These are phyloP conservation scores for Theropithecus gelada DNA, from an alignment of 2,113 vertebrate genomes.

Conservation along the genomic window DNA sequence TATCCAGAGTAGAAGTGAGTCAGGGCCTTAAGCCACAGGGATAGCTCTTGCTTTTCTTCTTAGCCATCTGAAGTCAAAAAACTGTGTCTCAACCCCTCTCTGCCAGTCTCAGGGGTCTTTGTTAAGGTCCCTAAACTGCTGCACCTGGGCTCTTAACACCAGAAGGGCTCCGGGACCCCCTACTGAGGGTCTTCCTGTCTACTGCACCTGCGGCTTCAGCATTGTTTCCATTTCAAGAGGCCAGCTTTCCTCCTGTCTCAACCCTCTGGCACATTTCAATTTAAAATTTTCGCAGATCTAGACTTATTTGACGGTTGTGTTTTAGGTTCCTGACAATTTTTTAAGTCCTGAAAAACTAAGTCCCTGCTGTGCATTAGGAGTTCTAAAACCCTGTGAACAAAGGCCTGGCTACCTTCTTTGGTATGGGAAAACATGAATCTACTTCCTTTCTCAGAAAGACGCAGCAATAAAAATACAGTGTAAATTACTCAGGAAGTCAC, in stretches of 20 bases:
- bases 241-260: neutral
- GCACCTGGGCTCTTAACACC: neutral
- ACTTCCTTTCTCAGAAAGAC: neutral
- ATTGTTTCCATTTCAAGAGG: neutral
- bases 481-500: neutral
- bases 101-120: neutral
- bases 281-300: neutral
- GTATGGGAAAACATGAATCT: neutral
- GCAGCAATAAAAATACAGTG: neutral
- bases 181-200: too few relatives aligned
- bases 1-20: neutral
- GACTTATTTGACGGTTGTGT: neutral
- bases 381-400: neutral
- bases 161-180: neutral
- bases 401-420: neutral
- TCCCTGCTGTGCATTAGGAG: neutral
- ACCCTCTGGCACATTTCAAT: neutral
- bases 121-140: neutral
- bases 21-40: neutral
- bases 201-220: neutral
- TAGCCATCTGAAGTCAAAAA: neutral
- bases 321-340: neutral
- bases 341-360: neutral
- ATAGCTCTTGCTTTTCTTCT: neutral
- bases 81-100: neutral